A percentile compares a stretch with the other conserved stretches of the same genome.
Conservation (phyloP, 2,888 invertebrate species). For the Poecilus cupreus region DNA sequence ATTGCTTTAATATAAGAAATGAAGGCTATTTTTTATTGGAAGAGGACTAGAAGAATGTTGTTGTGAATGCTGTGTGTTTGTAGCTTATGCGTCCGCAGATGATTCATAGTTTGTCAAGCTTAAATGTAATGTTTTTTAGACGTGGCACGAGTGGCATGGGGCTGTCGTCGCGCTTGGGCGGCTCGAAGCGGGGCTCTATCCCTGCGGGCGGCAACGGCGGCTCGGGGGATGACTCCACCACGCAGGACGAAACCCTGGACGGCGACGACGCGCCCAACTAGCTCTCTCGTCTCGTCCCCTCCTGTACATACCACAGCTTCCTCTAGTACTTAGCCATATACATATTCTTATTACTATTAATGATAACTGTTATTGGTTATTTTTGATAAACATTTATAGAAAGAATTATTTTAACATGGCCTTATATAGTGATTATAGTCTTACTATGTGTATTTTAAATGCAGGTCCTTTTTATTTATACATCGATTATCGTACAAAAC, state of each 20-base stretch:
- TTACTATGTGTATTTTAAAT: conserved; percentile 59
- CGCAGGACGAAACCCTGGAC: conserved; percentile 85
- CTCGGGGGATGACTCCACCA: conserved; percentile 84
- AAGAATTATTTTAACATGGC: conserved; percentile 61
- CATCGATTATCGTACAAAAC: conserved; percentile 59
- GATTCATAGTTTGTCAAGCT: neutral
- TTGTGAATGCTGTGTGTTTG: neutral
- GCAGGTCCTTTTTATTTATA: conserved; percentile 61
- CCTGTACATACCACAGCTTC: conserved; percentile 57
- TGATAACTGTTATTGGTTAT: conserved; percentile 61
- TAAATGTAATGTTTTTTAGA: conserved; percentile 61
- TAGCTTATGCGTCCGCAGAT: neutral
- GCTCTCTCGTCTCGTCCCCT: conserved; percentile 60
- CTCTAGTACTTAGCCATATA: conserved; percentile 59
- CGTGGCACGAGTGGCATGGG: conserved; percentile 74
- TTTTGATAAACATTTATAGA: conserved; percentile 61
- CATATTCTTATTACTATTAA: conserved; percentile 52
- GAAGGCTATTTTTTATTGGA: too few relatives aligned
- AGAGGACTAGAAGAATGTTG: neutral
- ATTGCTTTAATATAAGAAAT: neutral
- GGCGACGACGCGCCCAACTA: conserved; percentile 80
- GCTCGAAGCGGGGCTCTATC: conserved; percentile 81
- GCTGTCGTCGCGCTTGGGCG: conserved; percentile 78
- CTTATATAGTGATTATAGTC: conserved; percentile 57
- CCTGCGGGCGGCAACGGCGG: conserved; percentile 78